Evolutionary conservation across 2,797 vertebrate genomes (phyloP), one percentile per base, ranked within the genome.

Genomic region (Naso thynnoides): DNA sequence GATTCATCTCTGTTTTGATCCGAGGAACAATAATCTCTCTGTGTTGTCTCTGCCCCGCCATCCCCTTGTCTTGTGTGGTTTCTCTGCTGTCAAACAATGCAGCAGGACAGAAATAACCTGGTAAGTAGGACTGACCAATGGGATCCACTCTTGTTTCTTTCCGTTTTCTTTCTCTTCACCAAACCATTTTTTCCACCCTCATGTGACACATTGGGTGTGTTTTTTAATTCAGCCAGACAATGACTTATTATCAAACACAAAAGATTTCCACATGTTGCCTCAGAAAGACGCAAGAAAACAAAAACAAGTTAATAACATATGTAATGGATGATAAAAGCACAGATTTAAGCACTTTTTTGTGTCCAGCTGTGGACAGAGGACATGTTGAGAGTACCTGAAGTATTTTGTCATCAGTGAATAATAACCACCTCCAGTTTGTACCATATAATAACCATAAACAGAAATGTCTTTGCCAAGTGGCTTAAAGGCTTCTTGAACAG

Each of bases 51-150:
- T 92, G 70, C 87, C 89, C 91, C 86, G 64, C 73, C 83, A 91
- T 82, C 83, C 91, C 84, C 88, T 91, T 88, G 80, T 93, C 88
- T 86, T 93, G 90, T 95, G 84, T 95, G 94, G 88, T 93, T 92
- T 92, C 84, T 91, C 81, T 94, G 89, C 93, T 96, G 89, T 93
- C 91, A 94, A 94, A 95, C 95, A 92, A 93, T 96, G 90, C 94
- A 96, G 96, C 97, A 99, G 96, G 98, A 99, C 96, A 98, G 97
- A 96, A 99, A 99, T 96, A 99, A 95, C 95, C 90, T 98, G 98
- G 98, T 99, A 93, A 99, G 97, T 98, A 90, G 88, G 83, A 92
- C 52, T 83, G 61, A 86, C 84, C 82, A 83, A 83, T 91, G 84
- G 86, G 84, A 90, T 85, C 80, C 52, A 38, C 85, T 50, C 57